Evolutionary conservation across 2,797 vertebrate genomes (phyloP), one percentile per base, ranked within the genome.

Genomic region (Buceros bicornis): DNA sequence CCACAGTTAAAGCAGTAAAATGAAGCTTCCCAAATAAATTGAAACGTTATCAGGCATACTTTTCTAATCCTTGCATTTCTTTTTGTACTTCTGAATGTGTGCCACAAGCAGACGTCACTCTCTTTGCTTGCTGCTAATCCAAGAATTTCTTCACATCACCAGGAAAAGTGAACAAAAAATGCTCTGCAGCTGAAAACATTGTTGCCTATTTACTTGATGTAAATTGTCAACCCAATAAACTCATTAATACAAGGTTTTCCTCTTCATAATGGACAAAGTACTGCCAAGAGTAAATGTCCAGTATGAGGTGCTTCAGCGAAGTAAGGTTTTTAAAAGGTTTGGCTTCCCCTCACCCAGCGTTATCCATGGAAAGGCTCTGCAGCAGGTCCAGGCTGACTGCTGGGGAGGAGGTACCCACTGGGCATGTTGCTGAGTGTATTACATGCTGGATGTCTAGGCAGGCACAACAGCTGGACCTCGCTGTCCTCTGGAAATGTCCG

Each of bases 291-390:
- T 37, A 69, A 35, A 31, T 10, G 17, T 58, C 21, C 8, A 31
- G 8, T 0, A 0, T 43, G 67, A 85, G 48, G 33, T 73, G 28
- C 48, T 84, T 82, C 47, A 28, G 43, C 45, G 50, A 51, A 78
- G 33, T 11, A 29, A 20, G 12, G 4, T 82, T 77, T 66, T 21
- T 8, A 19, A 29, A 69, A 84, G 62, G 12, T 11, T 78, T 83
- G 72, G 25, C 47, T 69, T 69, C 22, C 53, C 19, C 24, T 66
- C 6, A 2, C 25, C 8, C 45, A 16, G 5, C 0, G 0, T 21
- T 16, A 66, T 33, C 72, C 40, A 6, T 67, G 45, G 11, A 15
- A 58, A 16, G 45, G 48, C 53, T 77, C 48, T 0, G 2, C 43
- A 43, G 60, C 9, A 20, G 64, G 10, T 60, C 56, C 13, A 0